These are phyloP conservation scores for Apantesis nais DNA, from an alignment of 2,888 invertebrate genomes.

Conservation along the genomic window DNA sequence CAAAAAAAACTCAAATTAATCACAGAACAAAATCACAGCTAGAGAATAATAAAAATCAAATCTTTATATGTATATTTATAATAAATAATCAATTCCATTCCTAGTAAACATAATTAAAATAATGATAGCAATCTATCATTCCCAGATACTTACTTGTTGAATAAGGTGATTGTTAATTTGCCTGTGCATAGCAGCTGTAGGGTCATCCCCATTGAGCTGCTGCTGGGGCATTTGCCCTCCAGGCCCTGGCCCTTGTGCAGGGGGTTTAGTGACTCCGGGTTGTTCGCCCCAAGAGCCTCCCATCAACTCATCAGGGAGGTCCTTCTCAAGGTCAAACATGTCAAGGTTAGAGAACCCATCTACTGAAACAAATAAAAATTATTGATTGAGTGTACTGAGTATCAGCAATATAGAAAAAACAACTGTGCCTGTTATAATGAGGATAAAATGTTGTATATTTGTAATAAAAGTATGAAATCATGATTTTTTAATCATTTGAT, in stretches of 20 bases:
- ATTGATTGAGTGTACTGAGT: constrained; percentile 8
- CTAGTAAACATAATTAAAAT: background rate
- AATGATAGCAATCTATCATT: constrained; percentile 43
- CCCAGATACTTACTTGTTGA: constrained; percentile 86
- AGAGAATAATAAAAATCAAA: too few species aligned
- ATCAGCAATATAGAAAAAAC: background rate
- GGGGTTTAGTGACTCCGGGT: constrained; percentile 88
- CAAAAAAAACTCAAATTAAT: too few species aligned
- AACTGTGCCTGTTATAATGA: background rate
- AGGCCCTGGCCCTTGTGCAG: constrained; percentile 93
- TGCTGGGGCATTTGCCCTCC: constrained; percentile 86
- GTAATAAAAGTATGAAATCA: background rate
- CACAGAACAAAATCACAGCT: too few species aligned
- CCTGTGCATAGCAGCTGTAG: constrained; percentile 84
- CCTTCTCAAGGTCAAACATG: constrained; percentile 96
- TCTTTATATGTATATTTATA: too few species aligned
- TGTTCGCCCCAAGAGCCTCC: constrained; percentile 92
- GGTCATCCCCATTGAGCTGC: constrained; percentile 90
- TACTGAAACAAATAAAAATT: constrained; percentile 53
- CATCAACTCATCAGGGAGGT: constrained; percentile 96
- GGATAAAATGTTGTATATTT: background rate
- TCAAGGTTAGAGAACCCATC: constrained; percentile 93
- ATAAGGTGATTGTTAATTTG: constrained; percentile 89
- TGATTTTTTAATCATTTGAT: background rate
- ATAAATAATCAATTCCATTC: background rate